phyloP scores from a whole-genome alignment of 2,113 vertebrate genomes.

The Rhinichthys klamathensis region DNA sequence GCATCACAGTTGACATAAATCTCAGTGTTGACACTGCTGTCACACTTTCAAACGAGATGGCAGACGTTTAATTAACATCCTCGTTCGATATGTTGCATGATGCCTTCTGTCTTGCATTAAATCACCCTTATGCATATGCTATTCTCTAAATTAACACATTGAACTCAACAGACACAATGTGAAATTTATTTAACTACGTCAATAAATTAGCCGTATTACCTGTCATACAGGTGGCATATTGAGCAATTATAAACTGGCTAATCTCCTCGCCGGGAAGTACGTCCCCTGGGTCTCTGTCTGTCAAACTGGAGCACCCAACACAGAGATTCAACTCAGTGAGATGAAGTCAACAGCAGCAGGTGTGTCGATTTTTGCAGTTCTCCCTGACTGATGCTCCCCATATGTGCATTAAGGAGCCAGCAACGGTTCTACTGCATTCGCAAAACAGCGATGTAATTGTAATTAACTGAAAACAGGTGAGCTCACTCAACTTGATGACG shows the following conservation, averaged over 20 bases:
- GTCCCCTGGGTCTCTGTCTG: constrained; percentile 19
- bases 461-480: constrained; percentile 68
- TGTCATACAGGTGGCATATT: constrained; percentile 41
- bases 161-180: constrained; percentile 12
- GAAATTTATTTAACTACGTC: constrained; percentile 27
- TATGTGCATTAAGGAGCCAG: constrained; percentile 39
- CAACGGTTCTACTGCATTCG: constrained; percentile 58
- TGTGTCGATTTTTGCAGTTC: not conserved
- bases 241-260: constrained; percentile 44
- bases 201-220: constrained; percentile 26
- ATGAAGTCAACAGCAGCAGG: not conserved
- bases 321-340: not conserved
- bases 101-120: not conserved
- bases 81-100: not conserved
- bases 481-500: constrained; percentile 64
- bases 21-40: not conserved
- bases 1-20: not conserved
- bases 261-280: constrained; percentile 18
- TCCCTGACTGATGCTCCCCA: constrained; percentile 39
- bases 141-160: not conserved
- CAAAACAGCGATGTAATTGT: constrained; percentile 69
- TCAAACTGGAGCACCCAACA: not conserved
- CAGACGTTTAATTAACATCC: not conserved
- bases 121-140: not conserved
- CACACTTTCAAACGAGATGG: not conserved